Base-by-base conservation (phyloP, 2,888 invertebrate species). In the Parascotia fuliginaria region DNA sequence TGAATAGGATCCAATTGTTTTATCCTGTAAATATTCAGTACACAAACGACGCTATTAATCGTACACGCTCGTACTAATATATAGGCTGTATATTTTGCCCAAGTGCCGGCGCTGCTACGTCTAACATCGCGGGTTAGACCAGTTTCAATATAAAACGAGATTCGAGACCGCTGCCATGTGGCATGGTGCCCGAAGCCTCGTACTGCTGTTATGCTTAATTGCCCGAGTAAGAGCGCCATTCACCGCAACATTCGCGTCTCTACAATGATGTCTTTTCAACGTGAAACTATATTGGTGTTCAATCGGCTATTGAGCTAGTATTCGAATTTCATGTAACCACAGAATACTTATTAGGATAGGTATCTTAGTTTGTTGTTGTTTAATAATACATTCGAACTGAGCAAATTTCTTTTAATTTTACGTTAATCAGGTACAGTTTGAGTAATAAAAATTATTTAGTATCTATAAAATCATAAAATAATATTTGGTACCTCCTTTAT, bases 141-240 rank as follows among this genome's bases (percentile, higher is more conserved):
- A 62, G 70, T 69, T 76, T 66, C 65, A 62, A 57, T 76, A 74
- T 75, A 77, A 78, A 83, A 77, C 73, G 68, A 72, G 72, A 62
- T 62, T 57, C 55, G 71, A 76, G 73, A 53, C 59, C 62, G 77
- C 48, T 81, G 84, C 81, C 82, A 85, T 83, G 77, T 85, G 86
- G 86, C 87, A 85, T 74, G 71, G 75, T 85, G 85, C 85, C 85
- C 86, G 78, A 60, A 60, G 60, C 49, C 64, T 67, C 65, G 74
- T 75, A 75, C 75, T 68, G 70, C 71, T 72, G 75, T 80, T 77
- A 79, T 78, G 79, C 79, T 79, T 84, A 83, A 83, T 83, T 79
- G 79, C 65, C 70, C 70, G 73, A 69, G 78, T 76, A 76, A 77
- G 75, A 74, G 78, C 73, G 62, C 59, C 69, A 65, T 65, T 72